Evolutionary conservation across 1,140 invertebrate genomes (phyloP).

Genomic region (Drosophila insularis): DNA sequence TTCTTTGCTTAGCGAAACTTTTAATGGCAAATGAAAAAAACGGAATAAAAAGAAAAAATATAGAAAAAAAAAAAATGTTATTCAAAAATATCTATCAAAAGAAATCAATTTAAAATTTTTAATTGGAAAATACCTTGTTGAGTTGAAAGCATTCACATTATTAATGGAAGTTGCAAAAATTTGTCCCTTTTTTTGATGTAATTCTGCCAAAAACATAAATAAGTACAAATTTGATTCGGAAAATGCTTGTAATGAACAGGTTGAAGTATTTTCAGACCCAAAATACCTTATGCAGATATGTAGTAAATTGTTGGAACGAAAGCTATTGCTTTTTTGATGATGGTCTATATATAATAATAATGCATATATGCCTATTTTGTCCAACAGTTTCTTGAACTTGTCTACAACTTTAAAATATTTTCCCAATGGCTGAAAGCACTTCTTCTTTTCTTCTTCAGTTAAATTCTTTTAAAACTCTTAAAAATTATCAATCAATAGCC

Average conservation of each 20-base stretch:
- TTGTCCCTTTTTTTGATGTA: not conserved
- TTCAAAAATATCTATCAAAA: not conserved
- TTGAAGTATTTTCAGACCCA: too few relatives aligned
- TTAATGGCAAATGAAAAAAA: not conserved
- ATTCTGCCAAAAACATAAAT: not conserved
- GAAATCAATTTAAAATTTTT: constrained; percentile 5
- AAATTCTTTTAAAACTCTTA: not conserved
- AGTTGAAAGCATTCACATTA: not conserved
- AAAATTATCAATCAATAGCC: constrained; percentile 2
- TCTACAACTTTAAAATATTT: too few relatives aligned
- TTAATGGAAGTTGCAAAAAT: not conserved
- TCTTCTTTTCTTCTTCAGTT: not conserved
- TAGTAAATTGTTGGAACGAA: too few relatives aligned
- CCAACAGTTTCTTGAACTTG: too few relatives aligned
- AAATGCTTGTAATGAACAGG: not conserved
- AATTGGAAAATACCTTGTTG: not conserved
- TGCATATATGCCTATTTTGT: too few relatives aligned
- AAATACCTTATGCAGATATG: too few relatives aligned
- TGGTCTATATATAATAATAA: too few relatives aligned
- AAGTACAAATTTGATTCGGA: not conserved
- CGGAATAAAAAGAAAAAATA: not conserved
- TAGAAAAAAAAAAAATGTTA: not conserved
- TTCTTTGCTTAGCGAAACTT: not conserved
- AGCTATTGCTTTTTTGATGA: too few relatives aligned
- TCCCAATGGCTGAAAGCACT: too few relatives aligned